Evolutionary conservation across 53 echinoderm and acorn worm species (phyloP).

Genomic region (Apostichopus leukothele): DNA sequence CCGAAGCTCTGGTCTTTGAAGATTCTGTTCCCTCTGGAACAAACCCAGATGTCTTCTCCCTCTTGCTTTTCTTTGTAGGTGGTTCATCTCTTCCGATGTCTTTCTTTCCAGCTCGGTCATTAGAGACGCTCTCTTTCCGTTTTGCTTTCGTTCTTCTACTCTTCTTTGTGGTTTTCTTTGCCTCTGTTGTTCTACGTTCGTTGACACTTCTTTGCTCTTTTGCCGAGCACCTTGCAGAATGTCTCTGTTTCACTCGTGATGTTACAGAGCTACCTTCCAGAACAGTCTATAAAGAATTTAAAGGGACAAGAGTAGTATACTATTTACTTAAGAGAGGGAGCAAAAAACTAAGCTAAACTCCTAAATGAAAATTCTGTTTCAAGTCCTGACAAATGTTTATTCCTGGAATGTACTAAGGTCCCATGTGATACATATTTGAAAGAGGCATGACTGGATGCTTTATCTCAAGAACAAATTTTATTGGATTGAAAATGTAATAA

Average conservation of each 20-base stretch:
- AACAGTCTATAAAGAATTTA: neutral
- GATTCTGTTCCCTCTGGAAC: neutral
- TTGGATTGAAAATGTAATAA: too few species aligned
- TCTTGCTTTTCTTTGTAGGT: neutral
- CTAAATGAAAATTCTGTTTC: too few species aligned
- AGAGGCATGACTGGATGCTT: too few species aligned
- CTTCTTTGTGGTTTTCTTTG: neutral
- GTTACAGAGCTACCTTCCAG: neutral
- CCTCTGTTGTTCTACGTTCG: neutral
- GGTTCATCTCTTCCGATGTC: neutral
- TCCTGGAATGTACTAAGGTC: too few species aligned
- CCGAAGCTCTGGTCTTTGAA: too few species aligned
- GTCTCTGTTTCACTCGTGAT: neutral
- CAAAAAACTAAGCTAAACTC: too few species aligned
- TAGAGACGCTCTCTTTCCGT: neutral
- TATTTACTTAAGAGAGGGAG: too few species aligned
- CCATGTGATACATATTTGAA: too few species aligned
- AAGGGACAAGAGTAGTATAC: neutral
- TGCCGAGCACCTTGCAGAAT: neutral
- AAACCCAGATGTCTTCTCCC: constrained; percentile 29
- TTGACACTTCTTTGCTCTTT: neutral
- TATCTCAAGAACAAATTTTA: too few species aligned
- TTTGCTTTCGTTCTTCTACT: neutral
- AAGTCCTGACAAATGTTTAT: too few species aligned
- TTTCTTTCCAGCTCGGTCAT: neutral